A percentile compares a stretch with the other conserved stretches of the same genome.
Conservation (phyloP, 2,113 vertebrate species). For the Melanerpes formicivorus region DNA sequence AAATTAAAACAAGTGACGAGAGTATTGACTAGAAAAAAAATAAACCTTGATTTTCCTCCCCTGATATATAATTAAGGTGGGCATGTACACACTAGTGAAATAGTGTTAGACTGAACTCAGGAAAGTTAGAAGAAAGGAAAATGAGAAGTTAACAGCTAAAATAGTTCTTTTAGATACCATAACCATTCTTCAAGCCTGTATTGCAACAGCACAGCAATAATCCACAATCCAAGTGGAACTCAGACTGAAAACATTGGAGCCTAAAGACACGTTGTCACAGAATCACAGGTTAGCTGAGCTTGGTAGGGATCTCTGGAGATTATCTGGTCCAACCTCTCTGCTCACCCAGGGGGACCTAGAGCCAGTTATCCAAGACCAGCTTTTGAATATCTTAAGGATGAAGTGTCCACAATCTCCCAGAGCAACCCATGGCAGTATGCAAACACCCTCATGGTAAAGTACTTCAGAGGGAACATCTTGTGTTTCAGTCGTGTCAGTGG, state of each 20-base stretch:
- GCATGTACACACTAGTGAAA: neutral
- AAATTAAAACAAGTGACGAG: neutral
- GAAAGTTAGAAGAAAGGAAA: neutral
- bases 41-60: neutral
- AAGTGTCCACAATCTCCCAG: too few species aligned
- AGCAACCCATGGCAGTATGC: neutral
- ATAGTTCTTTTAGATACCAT: neutral
- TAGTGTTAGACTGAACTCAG: neutral
- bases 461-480: neutral
- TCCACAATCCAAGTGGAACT: neutral
- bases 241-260: neutral
- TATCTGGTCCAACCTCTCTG: too few species aligned
- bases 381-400: neutral
- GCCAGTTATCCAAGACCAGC: neutral
- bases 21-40: neutral
- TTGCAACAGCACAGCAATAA: neutral
- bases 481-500: neutral
- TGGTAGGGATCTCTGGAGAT: too few species aligned
- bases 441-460: neutral
- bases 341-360: neutral
- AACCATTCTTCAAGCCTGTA: neutral
- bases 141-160: neutral
- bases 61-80: neutral
- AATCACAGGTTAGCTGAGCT: too few species aligned
- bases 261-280: neutral